These are phyloP conservation scores for Parapsyche elsis DNA, from an alignment of 1,140 invertebrate species.

Conservation along the genomic window DNA sequence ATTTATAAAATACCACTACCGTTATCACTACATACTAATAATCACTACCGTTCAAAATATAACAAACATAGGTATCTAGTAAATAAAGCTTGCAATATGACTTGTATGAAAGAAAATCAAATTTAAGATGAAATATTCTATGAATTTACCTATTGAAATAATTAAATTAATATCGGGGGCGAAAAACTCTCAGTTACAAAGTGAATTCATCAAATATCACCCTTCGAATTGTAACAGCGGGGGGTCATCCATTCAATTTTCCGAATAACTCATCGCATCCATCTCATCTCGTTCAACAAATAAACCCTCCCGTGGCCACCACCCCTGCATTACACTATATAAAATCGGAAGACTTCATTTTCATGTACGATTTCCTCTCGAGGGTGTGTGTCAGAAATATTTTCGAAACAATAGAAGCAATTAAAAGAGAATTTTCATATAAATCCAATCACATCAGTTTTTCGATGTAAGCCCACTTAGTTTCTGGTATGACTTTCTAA, in stretches of 20 bases:
- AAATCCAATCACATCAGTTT: too few relatives aligned
- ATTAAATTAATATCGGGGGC: constrained; percentile 32
- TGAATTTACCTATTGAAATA: constrained; percentile 11
- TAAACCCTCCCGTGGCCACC: constrained; percentile 46
- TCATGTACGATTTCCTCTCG: constrained; percentile 3
- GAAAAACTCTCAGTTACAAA: constrained; percentile 33
- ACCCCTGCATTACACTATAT: not conserved
- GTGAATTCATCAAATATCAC: constrained; percentile 39
- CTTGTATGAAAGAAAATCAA: too few relatives aligned
- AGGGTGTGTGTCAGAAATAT: not conserved
- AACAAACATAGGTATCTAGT: too few relatives aligned
- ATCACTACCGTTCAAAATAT: too few relatives aligned
- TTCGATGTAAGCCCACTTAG: not conserved
- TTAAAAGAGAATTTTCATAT: too few relatives aligned
- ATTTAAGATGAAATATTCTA: not conserved
- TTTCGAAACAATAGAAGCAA: too few relatives aligned
- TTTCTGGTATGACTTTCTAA: not conserved
- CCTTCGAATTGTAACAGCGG: constrained; percentile 24
- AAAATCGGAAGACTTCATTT: not conserved
- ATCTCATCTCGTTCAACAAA: constrained; percentile 38
- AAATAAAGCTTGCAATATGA: too few relatives aligned
- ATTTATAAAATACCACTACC: too few relatives aligned
- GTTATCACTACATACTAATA: too few relatives aligned
- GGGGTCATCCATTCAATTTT: constrained; percentile 47
- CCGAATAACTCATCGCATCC: constrained; percentile 45